phyloP scores from a whole-genome alignment of 2,888 invertebrate species.

The Diaprepes abbreviatus region DNA sequence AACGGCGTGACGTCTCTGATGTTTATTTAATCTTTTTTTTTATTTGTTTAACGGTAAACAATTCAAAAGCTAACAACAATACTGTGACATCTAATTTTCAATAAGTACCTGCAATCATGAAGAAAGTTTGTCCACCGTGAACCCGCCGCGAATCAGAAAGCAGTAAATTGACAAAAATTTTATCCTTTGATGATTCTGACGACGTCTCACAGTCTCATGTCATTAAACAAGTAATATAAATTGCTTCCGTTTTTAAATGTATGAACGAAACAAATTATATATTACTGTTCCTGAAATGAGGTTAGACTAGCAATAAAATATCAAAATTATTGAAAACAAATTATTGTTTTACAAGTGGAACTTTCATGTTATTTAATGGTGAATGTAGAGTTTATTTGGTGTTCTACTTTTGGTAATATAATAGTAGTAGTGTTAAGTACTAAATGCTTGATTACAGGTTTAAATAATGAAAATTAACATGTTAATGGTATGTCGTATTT shows the following conservation, averaged over 20 bases:
- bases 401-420: conserved; percentile 14
- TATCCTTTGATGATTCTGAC: neutral
- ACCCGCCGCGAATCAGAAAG: conserved; percentile 22
- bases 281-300: conserved; percentile 6
- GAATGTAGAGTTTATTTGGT: neutral
- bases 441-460: conserved; percentile 8
- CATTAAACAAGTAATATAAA: conserved; percentile 6
- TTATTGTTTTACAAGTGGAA: conserved; percentile 10
- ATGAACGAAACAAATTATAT: conserved; percentile 1
- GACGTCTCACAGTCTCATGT: conserved; percentile 1
- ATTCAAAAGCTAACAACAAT: conserved; percentile 21
- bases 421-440: neutral
- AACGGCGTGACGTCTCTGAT: neutral
- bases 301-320: conserved; percentile 8
- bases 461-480: neutral
- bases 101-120: conserved; percentile 29
- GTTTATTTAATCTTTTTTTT: conserved; percentile 7
- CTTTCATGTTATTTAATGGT: conserved; percentile 16
- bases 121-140: conserved; percentile 25
- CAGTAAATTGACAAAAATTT: conserved; percentile 23
- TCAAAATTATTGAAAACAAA: conserved; percentile 15
- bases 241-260: conserved; percentile 17
- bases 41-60: conserved; percentile 9
- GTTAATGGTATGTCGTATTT: neutral
- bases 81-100: conserved; percentile 19